Base-by-base conservation (phyloP, 2,888 invertebrate genomes). In the Entomobrya proxima region DNA sequence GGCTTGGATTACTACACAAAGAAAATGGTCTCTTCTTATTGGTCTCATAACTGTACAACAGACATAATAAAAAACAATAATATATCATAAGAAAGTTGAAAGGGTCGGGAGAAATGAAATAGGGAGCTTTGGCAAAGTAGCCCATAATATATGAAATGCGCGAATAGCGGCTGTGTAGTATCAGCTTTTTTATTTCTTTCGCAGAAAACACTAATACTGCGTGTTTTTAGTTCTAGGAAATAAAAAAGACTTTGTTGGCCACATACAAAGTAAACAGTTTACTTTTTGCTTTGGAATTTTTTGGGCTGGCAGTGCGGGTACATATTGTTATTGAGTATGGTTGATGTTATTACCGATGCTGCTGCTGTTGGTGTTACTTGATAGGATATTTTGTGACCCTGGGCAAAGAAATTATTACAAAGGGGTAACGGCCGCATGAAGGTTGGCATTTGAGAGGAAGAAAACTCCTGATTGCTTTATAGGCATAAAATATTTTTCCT, bases 341-440 rank as follows among this genome's bases (percentile, higher is more conserved):
- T 61, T 61, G 27, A 32, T 61, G 61, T 74, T 64, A 15, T 58
- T 58, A 13, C 58, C 55, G n/a, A 52, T 52, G 13, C 24, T 58
- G 4, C n/a, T n/a, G n/a, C 18, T 74, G 75, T 9, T 50, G 52
- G 35, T 32, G 55, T 55, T 67, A 35, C 21, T 21, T 58, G 76
- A 52, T 78, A 50, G 30, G 44, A 3, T 72, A 72, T 40, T 64
- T 64, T 67, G 74, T 85, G 78, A 85, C 85, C 85, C 58, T 85
- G 74, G 78, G 78, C 85, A 72, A 64, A 44, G 35, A 47, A 55
- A 69, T n/a, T n/a, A n/a, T n/a, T n/a, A n/a, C n/a, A 84, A 69
- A 55, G 76, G 85, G 85, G 61, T 79, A 85, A 85, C 72, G 78
- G 77, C 78, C 85, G 55, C 30, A 15, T 84, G 77, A 83, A 83